A percentile compares a stretch with the other conserved stretches of the same genome.
phyloP scores from a whole-genome alignment of 2,113 vertebrate species.

The Anser brachyrhynchus region DNA sequence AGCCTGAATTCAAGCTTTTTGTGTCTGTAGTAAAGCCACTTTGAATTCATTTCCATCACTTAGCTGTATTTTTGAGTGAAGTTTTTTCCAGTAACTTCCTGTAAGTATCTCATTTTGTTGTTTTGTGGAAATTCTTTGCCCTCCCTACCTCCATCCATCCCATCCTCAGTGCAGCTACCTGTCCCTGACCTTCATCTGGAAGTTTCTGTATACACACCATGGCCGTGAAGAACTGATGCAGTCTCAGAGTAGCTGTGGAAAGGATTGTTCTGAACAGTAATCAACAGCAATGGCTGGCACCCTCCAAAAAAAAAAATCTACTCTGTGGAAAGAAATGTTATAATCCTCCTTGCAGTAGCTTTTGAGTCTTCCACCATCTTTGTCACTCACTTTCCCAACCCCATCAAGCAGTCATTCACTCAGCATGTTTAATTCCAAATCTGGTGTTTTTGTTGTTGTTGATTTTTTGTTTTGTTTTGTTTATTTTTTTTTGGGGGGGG shows the following conservation, averaged over 20 bases:
- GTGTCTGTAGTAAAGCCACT: neutral
- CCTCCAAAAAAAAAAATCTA: neutral
- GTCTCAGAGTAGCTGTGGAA: neutral
- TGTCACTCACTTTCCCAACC: neutral
- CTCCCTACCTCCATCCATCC: neutral
- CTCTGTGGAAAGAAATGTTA: neutral
- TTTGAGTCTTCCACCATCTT: neutral
- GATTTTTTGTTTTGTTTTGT: no score
- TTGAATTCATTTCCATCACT: conserved; percentile 15
- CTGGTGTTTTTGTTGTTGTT: neutral
- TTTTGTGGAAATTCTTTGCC: neutral
- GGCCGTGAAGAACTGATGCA: rapidly evolving
- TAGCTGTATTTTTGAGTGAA: neutral
- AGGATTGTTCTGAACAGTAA: neutral
- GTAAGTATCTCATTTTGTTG: neutral
- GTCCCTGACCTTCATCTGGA: neutral
- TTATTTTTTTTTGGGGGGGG: no score
- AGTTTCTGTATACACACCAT: rapidly evolving
- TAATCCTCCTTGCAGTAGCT: neutral
- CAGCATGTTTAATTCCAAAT: neutral
- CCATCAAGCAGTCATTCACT: neutral
- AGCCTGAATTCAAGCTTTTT: neutral
- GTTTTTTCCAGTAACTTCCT: neutral
- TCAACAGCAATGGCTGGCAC: rapidly evolving
- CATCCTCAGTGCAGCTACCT: rapidly evolving